phyloP scores from a whole-genome alignment of 1,140 invertebrate species.

The Pseudomyrmex pallidus region DNA sequence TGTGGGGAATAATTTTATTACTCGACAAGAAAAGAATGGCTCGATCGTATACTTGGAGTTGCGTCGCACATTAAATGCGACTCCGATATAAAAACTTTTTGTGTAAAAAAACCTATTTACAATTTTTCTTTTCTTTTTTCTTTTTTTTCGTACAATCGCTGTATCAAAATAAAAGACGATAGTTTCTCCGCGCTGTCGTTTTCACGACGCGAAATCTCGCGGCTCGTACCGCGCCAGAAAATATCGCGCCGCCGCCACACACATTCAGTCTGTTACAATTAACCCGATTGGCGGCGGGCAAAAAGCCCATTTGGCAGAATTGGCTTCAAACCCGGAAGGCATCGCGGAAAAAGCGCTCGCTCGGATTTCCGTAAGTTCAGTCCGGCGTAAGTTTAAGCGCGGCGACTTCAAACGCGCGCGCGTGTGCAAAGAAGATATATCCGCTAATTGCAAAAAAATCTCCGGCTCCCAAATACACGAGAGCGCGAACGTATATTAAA shows the following conservation, averaged over 20 bases:
- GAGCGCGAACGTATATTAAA: slow-evolving; percentile 9
- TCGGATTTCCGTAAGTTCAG: slow-evolving; percentile 14
- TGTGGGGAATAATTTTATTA: slow-evolving; percentile 50
- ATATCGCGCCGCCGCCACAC: not conserved
- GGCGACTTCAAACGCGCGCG: not conserved
- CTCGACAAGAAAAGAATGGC: not conserved
- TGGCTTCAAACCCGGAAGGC: not conserved
- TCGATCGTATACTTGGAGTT: not conserved
- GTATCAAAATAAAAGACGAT: not conserved
- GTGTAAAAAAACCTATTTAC: not conserved
- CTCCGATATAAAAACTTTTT: not conserved
- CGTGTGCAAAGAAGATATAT: slow-evolving; percentile 5
- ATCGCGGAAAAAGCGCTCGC: slow-evolving; percentile 4
- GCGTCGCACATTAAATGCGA: not conserved
- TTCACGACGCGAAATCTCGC: not conserved
- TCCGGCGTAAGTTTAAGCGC: not conserved
- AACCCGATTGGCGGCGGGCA: not conserved
- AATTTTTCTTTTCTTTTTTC: not conserved
- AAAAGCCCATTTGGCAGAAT: slow-evolving; percentile 37
- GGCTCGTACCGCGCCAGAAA: not conserved
- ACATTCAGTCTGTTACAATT: slow-evolving; percentile 21
- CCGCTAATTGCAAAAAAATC: slow-evolving; percentile 41
- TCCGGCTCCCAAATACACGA: not conserved
- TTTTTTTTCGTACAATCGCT: not conserved
- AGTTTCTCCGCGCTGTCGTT: not conserved